Base-by-base conservation (phyloP, 2,113 vertebrate genomes). In the Patagioenas fasciata region DNA sequence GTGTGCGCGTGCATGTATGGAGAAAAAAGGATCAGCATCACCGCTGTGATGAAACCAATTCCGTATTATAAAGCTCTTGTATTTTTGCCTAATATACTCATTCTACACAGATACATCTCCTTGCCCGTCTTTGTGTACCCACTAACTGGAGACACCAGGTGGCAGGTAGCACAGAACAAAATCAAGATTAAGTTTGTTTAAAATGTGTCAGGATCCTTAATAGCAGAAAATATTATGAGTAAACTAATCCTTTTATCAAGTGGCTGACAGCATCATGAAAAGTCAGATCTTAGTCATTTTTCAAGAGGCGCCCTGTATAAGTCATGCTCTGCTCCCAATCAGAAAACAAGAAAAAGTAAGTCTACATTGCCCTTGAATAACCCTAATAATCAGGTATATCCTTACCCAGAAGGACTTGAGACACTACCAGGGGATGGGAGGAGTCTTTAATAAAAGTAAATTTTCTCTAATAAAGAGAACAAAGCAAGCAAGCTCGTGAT, bases 351-450 rank as follows among this genome's bases (percentile, higher is more conserved):
- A 85, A 67, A 93, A 90, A 80, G 51, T 9, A 57, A 51, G 10
- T 24, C 60, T 86, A 11, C 1, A 0, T 4, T 73, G 31, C 18
- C 74, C 79, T 60, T 56, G 32, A 61, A 77, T 85, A 83, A 78
- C 75, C 23, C 4, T 4, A 58, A 51, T 34, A 67, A 89, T 23
- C 44, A 70, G 25, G 80, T 26, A 29, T 38, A 70, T 38, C 44
- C 29, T 73, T 36, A 44, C 24, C 29, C 48, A 47, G 24, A 40
- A 87, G 38, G 9, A 48, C 58, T 47, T 21, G 4, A 88, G 26
- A 65, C 5, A 5, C 13, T 21, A 34, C 9, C 0, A 2, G 36
- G 6, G 6, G 5, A 6, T 3, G 3, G 7, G 19, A 19, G 4
- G 7, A 24, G 26, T 18, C 21, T 50, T 65, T 65, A 47, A 23